Evolutionary conservation across 2,113 vertebrate genomes (phyloP), one percentile per base, ranked within the genome.

Genomic region (Phocoena sinus): DNA sequence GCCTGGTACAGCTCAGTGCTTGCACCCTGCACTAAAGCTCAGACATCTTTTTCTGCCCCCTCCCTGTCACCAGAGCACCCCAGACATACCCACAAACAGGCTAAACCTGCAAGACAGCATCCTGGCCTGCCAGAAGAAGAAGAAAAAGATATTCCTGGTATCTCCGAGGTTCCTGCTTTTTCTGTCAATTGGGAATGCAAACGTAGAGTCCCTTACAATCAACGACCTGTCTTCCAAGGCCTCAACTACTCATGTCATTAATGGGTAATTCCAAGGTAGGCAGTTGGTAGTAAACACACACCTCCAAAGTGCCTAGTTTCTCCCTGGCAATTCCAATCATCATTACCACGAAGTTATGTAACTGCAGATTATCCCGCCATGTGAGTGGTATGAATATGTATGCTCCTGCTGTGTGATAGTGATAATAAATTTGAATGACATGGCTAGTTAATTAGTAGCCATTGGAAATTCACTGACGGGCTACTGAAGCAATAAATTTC

Each of bases 331-430:
- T 98, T 98, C 97, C 17, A 73, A 13, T 91, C 74, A 13, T 98
- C 98, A 98, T 99, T 98, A 95, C 97, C 81, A 94, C 98, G 98
- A 98, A 98, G 98, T 99, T 98, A 97, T 97, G 67, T 97, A 98
- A 98, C 97, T 98, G 90, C 98, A 96, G 98, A 98, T 98, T 98
- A 98, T 95, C 95, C 92, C 97, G 97, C 97, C 97, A 84, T 94
- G 79, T 97, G 96, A 98, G 96, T 97, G 96, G 91, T 96, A 74
- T 98, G 98, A 98, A 98, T 98, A 98, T 98, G 97, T 97, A 93
- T 88, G 85, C 97, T 97, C 97, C 98, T 98, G 96, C 96, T 98
- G 97, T 93, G 73, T 97, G 97, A 97, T 97, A 96, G 73, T 97
- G 97, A 97, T 97, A 96, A 97, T 97, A 96, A 97, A 98, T 97